Evolutionary conservation across 2,888 invertebrate genomes (phyloP).

Genomic region (Phaedon cochleariae): DNA sequence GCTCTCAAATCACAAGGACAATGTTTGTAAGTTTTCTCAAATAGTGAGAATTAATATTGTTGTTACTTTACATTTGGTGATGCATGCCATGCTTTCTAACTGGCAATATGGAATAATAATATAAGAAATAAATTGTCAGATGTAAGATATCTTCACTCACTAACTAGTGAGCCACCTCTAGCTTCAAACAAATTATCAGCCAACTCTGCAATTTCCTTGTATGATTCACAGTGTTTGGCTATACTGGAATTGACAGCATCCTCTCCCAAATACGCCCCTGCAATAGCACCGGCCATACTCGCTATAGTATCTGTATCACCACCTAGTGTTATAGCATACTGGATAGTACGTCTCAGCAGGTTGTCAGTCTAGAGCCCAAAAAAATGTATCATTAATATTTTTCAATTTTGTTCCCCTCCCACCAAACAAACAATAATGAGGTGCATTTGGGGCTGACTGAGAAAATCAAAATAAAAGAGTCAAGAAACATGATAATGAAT

Average conservation of each 20-base stretch:
- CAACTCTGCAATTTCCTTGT: slow-evolving; percentile 63
- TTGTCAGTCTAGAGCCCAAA: slow-evolving; percentile 63
- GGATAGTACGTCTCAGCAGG: slow-evolving; percentile 70
- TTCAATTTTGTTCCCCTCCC: neutral
- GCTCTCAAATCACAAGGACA: no score
- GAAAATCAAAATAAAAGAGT: no score
- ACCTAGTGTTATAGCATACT: slow-evolving; percentile 76
- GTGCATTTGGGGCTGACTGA: no score
- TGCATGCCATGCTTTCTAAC: no score
- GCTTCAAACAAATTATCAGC: slow-evolving; percentile 63
- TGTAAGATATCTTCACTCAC: slow-evolving; percentile 10
- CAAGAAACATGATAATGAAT: neutral
- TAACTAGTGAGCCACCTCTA: slow-evolving; percentile 13
- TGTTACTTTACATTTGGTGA: no score
- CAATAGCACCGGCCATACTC: slow-evolving; percentile 76
- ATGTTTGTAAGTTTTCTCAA: no score
- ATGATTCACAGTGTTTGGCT: slow-evolving; percentile 69
- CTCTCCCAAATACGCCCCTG: slow-evolving; percentile 74
- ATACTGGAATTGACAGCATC: slow-evolving; percentile 64
- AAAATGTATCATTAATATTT: neutral
- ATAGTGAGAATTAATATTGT: no score
- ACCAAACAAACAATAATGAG: no score
- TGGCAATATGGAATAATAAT: no score
- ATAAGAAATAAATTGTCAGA: no score
- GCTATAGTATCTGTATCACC: slow-evolving; percentile 84